Conservation (phyloP, 2,888 invertebrate genomes). For the Girardia tigrina region DNA sequence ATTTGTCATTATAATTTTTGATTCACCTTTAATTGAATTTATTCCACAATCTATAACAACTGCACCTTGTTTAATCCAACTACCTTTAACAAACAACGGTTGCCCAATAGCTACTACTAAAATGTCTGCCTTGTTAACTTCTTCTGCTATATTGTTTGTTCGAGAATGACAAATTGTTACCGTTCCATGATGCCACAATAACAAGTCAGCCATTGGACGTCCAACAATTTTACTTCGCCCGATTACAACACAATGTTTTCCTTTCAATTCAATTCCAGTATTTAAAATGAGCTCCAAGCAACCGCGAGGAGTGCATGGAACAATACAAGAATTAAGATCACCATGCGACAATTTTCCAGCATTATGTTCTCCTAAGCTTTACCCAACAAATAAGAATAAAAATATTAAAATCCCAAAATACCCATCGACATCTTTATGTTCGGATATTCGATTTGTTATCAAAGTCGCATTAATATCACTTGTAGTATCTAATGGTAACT, state of each 20-base stretch:
- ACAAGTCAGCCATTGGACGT: slow-evolving; percentile 76
- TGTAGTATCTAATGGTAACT: slow-evolving; percentile 69
- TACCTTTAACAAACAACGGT: slow-evolving; percentile 73
- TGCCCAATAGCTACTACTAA: slow-evolving; percentile 86
- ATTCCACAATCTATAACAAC: slow-evolving; percentile 98
- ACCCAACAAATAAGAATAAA: slow-evolving; percentile 29
- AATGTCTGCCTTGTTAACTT: slow-evolving; percentile 64
- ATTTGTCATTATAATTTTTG: neutral
- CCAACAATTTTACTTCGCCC: slow-evolving; percentile 96
- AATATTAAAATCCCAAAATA: slow-evolving; percentile 49
- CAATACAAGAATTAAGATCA: slow-evolving; percentile 64
- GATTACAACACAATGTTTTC: slow-evolving; percentile 75
- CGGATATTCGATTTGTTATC: slow-evolving; percentile 58
- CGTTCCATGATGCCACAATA: slow-evolving; percentile 90
- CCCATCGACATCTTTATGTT: slow-evolving; percentile 89
- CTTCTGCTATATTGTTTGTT: slow-evolving; percentile 61
- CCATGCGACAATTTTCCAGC: slow-evolving; percentile 80
- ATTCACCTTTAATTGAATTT: slow-evolving; percentile 63
- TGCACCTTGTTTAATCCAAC: slow-evolving; percentile 92
- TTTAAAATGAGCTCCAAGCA: slow-evolving; percentile 76
- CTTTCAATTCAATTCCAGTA: slow-evolving; percentile 54
- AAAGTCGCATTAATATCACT: slow-evolving; percentile 71
- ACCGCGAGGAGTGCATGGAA: slow-evolving; percentile 91
- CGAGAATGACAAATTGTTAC: slow-evolving; percentile 91
- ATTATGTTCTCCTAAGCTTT: slow-evolving; percentile 76